Evolutionary conservation across 2,113 vertebrate genomes (phyloP).

Genomic region (Alethe castanea): DNA sequence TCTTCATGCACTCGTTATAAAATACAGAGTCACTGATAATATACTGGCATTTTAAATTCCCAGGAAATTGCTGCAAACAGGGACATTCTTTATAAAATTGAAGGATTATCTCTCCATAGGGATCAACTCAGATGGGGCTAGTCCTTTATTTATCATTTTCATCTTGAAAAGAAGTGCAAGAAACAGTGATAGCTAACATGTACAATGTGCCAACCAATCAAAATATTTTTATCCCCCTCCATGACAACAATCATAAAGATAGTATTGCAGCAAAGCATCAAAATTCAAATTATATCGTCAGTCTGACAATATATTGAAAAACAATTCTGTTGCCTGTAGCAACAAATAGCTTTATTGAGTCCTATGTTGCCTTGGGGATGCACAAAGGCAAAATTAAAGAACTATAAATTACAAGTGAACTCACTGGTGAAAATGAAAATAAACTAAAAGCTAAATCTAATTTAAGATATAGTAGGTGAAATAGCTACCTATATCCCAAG

Average conservation of each 20-base stretch:
- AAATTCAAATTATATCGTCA: constrained; percentile 10
- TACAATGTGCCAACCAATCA: not conserved
- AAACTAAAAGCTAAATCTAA: not conserved
- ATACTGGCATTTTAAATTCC: not conserved
- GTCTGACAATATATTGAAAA: constrained; percentile 18
- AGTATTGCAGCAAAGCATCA: constrained; percentile 1
- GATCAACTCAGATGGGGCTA: not conserved
- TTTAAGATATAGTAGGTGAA: not conserved
- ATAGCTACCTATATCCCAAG: not conserved
- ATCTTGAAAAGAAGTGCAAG: not conserved
- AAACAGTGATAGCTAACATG: not conserved
- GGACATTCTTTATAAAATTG: not conserved
- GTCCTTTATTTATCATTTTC: not conserved
- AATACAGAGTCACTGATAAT: not conserved
- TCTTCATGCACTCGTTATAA: not conserved
- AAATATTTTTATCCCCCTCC: constrained; percentile 47
- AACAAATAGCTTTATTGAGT: constrained; percentile 30
- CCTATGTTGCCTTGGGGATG: not conserved
- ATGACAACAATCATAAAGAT: constrained; percentile 6
- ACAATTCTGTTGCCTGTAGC: not conserved
- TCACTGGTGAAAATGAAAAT: not conserved
- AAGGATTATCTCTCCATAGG: not conserved
- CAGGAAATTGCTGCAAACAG: not conserved
- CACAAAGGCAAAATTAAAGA: not conserved
- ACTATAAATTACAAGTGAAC: not conserved